Evolutionary conservation across 1,140 invertebrate genomes (phyloP).

Genomic region (Drosophila novamexicana): DNA sequence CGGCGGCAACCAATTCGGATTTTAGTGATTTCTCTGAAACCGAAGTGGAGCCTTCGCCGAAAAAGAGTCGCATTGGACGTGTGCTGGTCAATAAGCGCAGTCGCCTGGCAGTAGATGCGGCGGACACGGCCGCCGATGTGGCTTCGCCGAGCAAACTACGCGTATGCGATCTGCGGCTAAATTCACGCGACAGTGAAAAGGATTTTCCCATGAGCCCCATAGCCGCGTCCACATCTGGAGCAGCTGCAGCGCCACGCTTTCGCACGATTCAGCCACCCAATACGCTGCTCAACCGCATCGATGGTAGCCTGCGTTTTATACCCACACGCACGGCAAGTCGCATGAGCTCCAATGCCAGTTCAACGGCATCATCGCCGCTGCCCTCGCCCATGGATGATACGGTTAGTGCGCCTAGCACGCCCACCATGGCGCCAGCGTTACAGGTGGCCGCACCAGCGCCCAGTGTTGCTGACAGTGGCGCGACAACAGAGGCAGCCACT

Average conservation of each 20-base stretch:
- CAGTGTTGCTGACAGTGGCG: slow-evolving; percentile 14
- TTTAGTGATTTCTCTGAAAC: slow-evolving; percentile 86
- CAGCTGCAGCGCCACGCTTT: slow-evolving; percentile 51
- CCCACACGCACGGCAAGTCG: slow-evolving; percentile 65
- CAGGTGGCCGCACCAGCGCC: slow-evolving; percentile 22
- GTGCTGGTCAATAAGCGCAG: slow-evolving; percentile 74
- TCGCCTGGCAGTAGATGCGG: slow-evolving; percentile 58
- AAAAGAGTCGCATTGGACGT: slow-evolving; percentile 87
- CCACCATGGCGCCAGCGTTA: slow-evolving; percentile 72
- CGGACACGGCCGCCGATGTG: slow-evolving; percentile 84
- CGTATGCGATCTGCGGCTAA: slow-evolving; percentile 87
- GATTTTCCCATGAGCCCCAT: slow-evolving; percentile 82
- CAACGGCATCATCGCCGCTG: slow-evolving; percentile 85
- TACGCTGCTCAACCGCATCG: slow-evolving; percentile 65
- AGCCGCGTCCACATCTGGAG: slow-evolving; percentile 53
- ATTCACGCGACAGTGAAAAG: slow-evolving; percentile 86
- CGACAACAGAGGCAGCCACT: slow-evolving; percentile 22
- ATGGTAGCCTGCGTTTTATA: slow-evolving; percentile 67
- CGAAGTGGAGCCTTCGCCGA: slow-evolving; percentile 89
- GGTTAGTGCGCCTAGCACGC: slow-evolving; percentile 84
- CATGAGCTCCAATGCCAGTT: slow-evolving; percentile 75
- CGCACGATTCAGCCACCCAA: slow-evolving; percentile 75
- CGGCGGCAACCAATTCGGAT: slow-evolving; percentile 84
- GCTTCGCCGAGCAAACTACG: slow-evolving; percentile 87
- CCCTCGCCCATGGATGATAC: slow-evolving; percentile 81